Evolutionary conservation across 1,140 invertebrate genomes (phyloP).

Genomic region (Thrips palmi): DNA sequence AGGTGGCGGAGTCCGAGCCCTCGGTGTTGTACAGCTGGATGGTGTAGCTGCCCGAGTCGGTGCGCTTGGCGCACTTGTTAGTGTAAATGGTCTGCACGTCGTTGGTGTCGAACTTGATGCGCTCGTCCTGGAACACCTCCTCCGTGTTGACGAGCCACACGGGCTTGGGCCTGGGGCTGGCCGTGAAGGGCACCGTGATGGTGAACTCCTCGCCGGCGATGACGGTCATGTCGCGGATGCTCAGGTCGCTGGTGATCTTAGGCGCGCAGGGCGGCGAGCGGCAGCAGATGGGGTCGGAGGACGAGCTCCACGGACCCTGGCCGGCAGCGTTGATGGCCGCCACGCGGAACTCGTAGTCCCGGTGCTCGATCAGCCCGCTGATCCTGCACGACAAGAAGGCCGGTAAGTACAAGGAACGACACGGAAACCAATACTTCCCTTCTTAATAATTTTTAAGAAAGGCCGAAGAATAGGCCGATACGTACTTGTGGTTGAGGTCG

Average conservation of each 20-base stretch:
- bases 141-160: constrained; percentile 76
- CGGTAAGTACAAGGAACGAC: constrained; percentile 1
- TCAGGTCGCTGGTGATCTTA: constrained; percentile 83
- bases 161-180: constrained; percentile 74
- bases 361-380: constrained; percentile 78
- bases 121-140: constrained; percentile 58
- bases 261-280: constrained; percentile 70
- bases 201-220: constrained; percentile 91
- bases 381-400: constrained; percentile 32
- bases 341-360: constrained; percentile 94
- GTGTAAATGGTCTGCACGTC: constrained; percentile 63
- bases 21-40: constrained; percentile 74
- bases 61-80: constrained; percentile 75
- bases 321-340: constrained; percentile 91
- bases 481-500: constrained; percentile 52
- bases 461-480: neutral
- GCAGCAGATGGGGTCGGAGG: constrained; percentile 79
- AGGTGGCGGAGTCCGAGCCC: constrained; percentile 73
- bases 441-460: neutral
- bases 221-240: constrained; percentile 84
- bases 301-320: constrained; percentile 76
- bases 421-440: constrained; percentile 1
- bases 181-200: constrained; percentile 82
- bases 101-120: constrained; percentile 73
- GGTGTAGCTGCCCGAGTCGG: constrained; percentile 81